These are phyloP conservation scores for Xanthorhoe spadicearia DNA, from an alignment of 2,888 invertebrate species.

Conservation along the genomic window DNA sequence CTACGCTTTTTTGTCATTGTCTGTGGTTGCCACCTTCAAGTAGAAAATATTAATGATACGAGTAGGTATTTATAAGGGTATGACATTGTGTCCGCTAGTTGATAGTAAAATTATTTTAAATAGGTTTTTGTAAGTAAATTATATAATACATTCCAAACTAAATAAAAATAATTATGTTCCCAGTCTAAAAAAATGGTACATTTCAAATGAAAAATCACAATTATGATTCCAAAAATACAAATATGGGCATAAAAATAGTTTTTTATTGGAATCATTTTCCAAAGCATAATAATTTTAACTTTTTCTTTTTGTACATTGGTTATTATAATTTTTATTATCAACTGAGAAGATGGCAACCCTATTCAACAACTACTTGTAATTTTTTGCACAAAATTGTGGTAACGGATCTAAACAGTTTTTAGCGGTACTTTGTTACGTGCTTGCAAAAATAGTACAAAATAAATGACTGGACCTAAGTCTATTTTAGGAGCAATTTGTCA, in stretches of 20 bases:
- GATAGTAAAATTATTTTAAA: too few relatives aligned
- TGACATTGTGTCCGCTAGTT: too few relatives aligned
- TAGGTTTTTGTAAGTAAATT: too few relatives aligned
- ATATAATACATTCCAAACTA: too few relatives aligned
- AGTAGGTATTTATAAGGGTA: not conserved
- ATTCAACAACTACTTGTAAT: not conserved
- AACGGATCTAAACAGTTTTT: not conserved
- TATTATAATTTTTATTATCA: not conserved
- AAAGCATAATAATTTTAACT: too few relatives aligned
- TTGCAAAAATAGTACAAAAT: not conserved
- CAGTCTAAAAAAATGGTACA: too few relatives aligned
- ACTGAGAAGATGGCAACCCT: not conserved
- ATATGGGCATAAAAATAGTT: too few relatives aligned
- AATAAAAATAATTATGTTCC: too few relatives aligned
- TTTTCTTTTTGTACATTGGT: too few relatives aligned
- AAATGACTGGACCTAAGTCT: not conserved
- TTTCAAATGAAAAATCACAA: too few relatives aligned
- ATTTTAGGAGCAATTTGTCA: not conserved
- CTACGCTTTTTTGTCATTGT: not conserved
- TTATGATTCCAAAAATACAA: too few relatives aligned
- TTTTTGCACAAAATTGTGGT: not conserved
- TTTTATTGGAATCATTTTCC: too few relatives aligned
- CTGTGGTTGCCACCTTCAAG: constrained; percentile 1
- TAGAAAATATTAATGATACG: not conserved
- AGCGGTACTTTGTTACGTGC: not conserved